Percentiles rank a stretch among this genome's conserved stretches.
Conservation (phyloP, 2,113 vertebrate species). For the Rhipidura dahli region DNA sequence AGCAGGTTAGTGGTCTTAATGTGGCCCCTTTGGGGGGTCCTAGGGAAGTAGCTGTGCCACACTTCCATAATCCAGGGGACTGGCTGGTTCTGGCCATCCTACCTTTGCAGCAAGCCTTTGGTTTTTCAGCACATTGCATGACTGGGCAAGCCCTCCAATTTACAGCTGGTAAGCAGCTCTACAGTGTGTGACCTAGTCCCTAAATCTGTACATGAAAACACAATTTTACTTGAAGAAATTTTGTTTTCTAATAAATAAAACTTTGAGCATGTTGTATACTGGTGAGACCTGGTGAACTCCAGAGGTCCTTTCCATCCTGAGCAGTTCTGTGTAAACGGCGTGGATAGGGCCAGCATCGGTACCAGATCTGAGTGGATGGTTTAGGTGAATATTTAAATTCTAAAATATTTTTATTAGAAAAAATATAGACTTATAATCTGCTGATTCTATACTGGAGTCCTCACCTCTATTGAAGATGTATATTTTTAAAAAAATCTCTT, state of each 20-base stretch:
- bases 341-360: background rate
- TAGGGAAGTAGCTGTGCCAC: background rate
- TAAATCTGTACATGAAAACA: background rate
- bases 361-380: background rate
- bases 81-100: background rate
- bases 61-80: background rate
- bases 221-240: background rate
- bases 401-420: background rate
- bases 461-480: background rate
- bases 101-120: background rate
- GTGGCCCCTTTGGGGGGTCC: rapidly evolving
- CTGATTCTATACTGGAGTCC: background rate
- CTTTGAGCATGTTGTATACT: background rate
- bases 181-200: background rate
- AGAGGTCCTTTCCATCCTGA: background rate
- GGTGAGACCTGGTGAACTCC: background rate
- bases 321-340: background rate
- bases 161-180: background rate
- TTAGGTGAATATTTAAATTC: background rate
- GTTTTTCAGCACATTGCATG: background rate
- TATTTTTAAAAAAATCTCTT: background rate
- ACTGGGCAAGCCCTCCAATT: background rate
- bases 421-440: background rate
- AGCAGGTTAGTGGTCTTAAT: background rate
- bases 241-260: background rate